Evolutionary conservation across 2,797 vertebrate genomes (phyloP).

Genomic region (Sphenodon punctatus): DNA sequence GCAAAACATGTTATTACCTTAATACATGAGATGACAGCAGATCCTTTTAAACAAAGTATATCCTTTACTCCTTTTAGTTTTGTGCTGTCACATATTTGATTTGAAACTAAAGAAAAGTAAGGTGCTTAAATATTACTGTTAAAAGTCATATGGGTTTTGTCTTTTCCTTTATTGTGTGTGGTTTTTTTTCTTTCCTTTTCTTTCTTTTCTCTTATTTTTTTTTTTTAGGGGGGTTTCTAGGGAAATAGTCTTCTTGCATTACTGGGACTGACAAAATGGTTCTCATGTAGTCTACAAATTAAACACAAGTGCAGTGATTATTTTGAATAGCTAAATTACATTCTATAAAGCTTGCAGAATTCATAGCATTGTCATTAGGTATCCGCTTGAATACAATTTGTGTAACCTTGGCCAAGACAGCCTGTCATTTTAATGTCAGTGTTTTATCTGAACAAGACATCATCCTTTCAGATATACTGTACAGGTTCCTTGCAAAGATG

Average conservation of each 20-base stretch:
- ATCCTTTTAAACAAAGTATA: constrained; percentile 80
- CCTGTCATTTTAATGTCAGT: constrained; percentile 91
- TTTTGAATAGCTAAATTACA: constrained; percentile 92
- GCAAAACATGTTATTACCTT: constrained; percentile 83
- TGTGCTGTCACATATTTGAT: constrained; percentile 79
- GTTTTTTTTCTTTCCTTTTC: neutral
- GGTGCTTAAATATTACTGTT: constrained; percentile 77
- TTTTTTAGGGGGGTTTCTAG: constrained; percentile 68
- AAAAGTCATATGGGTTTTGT: constrained; percentile 70
- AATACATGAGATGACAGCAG: constrained; percentile 78
- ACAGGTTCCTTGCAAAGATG: constrained; percentile 82
- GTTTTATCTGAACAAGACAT: constrained; percentile 90
- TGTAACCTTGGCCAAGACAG: constrained; percentile 94
- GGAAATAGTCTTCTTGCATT: constrained; percentile 81
- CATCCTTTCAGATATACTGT: constrained; percentile 82
- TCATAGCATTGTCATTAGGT: constrained; percentile 91
- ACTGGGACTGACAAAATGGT: constrained; percentile 82
- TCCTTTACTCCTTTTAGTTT: constrained; percentile 78
- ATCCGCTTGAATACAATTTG: constrained; percentile 89
- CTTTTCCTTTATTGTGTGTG: constrained; percentile 64
- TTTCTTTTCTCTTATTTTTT: neutral
- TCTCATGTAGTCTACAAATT: constrained; percentile 84
- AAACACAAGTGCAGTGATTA: constrained; percentile 87
- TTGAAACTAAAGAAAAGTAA: constrained; percentile 79
- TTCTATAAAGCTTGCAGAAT: constrained; percentile 91